Percentiles rank a stretch among this genome's conserved stretches.
These are phyloP conservation scores for Drosophila kanapiae DNA, from an alignment of 1,140 invertebrate species.

Conservation along the genomic window DNA sequence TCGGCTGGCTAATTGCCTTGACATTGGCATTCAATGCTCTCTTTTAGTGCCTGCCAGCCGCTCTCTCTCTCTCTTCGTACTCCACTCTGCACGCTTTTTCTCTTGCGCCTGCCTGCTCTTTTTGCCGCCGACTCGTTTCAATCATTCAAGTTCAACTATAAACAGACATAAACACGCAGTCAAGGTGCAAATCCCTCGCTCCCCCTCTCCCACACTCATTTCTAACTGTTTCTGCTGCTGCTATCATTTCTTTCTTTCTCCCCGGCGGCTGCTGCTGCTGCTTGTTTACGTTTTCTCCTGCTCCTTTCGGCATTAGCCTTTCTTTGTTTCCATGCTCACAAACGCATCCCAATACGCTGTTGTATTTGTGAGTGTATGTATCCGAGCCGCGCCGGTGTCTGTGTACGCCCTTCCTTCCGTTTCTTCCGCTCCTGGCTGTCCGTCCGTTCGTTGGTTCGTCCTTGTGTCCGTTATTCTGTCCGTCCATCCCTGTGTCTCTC, in stretches of 20 bases:
- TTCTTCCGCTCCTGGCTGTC: constrained; percentile 22
- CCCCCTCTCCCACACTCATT: neutral
- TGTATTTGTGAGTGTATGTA: constrained; percentile 46
- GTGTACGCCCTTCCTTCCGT: constrained; percentile 52
- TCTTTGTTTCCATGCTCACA: constrained; percentile 42
- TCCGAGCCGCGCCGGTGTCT: constrained; percentile 40
- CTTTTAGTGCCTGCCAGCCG: neutral
- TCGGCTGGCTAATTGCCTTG: constrained; percentile 80
- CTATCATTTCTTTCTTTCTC: constrained; percentile 9
- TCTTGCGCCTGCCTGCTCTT: constrained; percentile 4
- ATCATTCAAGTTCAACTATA: constrained; percentile 65
- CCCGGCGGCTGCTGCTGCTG: constrained; percentile 9
- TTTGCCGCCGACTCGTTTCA: constrained; percentile 50
- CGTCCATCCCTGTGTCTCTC: constrained; percentile 12
- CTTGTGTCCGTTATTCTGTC: constrained; percentile 17
- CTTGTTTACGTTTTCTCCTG: constrained; percentile 38
- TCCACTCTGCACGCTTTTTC: constrained; percentile 1
- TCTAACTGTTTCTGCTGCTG: constrained; percentile 28
- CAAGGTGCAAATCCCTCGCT: constrained; percentile 28
- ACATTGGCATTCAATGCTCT: constrained; percentile 75
- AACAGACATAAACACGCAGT: constrained; percentile 58
- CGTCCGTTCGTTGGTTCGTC: constrained; percentile 23
- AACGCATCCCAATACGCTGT: constrained; percentile 47
- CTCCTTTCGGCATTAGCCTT: constrained; percentile 27
- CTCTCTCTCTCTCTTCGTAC: neutral